A percentile compares a stretch with the other conserved stretches of the same genome.
Conservation (phyloP, 2,888 invertebrate species). For the Drosophila robusta region DNA sequence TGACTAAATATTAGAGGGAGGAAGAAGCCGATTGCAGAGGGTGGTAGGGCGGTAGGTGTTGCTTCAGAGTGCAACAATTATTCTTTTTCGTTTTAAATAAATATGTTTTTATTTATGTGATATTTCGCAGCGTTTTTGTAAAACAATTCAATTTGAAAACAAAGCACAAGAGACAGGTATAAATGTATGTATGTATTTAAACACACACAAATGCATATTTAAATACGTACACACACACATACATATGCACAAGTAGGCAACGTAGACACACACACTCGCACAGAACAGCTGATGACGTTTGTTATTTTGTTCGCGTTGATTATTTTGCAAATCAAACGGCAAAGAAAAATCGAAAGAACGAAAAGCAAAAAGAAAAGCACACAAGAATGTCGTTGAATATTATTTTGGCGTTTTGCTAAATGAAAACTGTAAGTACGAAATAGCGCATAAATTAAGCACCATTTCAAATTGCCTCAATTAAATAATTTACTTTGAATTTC, state of each 20-base stretch:
- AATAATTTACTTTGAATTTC: conserved; percentile 58
- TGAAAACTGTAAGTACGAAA: conserved; percentile 47
- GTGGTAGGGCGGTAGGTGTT: background rate
- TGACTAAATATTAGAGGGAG: background rate
- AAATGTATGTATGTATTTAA: background rate
- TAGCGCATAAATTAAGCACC: conserved; percentile 54
- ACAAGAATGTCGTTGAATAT: conserved; percentile 21
- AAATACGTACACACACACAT: conserved; percentile 2
- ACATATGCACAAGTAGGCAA: conserved; percentile 25
- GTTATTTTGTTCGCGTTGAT: conserved; percentile 70
- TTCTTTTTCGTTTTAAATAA: background rate
- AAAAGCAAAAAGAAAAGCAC: conserved; percentile 30
- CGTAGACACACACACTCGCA: conserved; percentile 38
- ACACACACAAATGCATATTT: conserved; percentile 7
- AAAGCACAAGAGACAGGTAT: conserved; percentile 8
- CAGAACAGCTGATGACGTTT: conserved; percentile 75
- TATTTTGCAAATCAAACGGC: conserved; percentile 46
- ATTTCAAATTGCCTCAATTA: conserved; percentile 38
- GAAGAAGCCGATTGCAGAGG: background rate
- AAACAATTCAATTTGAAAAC: conserved; percentile 1
- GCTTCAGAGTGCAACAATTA: conserved; percentile 45
- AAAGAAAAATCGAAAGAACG: conserved; percentile 33
- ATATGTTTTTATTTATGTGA: conserved; percentile 10
- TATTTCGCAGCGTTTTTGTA: background rate
- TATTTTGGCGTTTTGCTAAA: conserved; percentile 54